Conservation (phyloP, 2,797 vertebrate genomes). For the Harpagifer antarcticus region DNA sequence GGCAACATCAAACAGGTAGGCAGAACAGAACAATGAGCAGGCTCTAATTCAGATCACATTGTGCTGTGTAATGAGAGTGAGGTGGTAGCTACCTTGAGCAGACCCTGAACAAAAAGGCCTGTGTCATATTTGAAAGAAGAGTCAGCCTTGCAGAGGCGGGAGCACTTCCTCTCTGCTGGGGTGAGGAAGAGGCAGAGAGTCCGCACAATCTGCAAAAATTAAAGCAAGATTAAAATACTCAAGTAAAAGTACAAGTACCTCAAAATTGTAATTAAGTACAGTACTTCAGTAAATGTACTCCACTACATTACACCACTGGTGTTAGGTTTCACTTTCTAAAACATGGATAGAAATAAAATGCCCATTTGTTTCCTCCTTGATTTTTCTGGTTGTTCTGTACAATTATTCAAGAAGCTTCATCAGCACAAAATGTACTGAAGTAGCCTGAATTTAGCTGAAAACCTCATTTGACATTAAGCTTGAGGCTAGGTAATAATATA, state of each 20-base stretch:
- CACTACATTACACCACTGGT: too few relatives aligned
- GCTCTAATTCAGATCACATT: neutral
- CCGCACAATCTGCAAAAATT: conserved; percentile 89
- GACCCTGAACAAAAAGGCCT: conserved; percentile 96
- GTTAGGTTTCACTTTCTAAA: neutral
- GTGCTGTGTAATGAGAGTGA: neutral
- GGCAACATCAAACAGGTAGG: conserved; percentile 25
- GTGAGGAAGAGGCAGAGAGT: conserved; percentile 97
- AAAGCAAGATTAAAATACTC: neutral
- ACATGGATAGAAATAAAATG: neutral
- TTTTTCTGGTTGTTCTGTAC: neutral
- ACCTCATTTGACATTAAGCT: conserved; percentile 1
- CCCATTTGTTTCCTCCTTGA: neutral
- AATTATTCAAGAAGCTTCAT: conserved; percentile 12
- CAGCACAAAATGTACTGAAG: conserved; percentile 3
- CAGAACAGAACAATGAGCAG: neutral
- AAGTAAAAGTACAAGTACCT: neutral
- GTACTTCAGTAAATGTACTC: too few relatives aligned
- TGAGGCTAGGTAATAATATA: neutral
- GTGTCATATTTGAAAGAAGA: conserved; percentile 96
- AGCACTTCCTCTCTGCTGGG: conserved; percentile 93
- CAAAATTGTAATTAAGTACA: too few relatives aligned
- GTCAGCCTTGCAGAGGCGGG: conserved; percentile 91
- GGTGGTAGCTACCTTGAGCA: conserved; percentile 90
- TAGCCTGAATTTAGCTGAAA: conserved; percentile 6